These are phyloP conservation scores for Lordiphosa stackelbergi DNA, from an alignment of 1,140 invertebrate species.

Conservation along the genomic window DNA sequence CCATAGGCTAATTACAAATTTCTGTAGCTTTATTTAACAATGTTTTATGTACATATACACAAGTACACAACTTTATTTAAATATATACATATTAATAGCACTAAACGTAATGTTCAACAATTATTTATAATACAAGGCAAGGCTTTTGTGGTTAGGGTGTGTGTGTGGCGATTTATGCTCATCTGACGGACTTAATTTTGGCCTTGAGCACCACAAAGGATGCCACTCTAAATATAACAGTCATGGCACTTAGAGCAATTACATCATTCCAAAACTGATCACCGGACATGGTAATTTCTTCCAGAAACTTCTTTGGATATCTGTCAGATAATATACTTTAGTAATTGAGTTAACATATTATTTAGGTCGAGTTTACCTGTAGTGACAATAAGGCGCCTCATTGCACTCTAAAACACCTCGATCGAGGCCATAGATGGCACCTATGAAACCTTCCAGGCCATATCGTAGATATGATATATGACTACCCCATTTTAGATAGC, in stretches of 20 bases:
- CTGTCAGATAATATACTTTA: slow-evolving; percentile 55
- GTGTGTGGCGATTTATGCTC: slow-evolving; percentile 8
- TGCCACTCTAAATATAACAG: slow-evolving; percentile 83
- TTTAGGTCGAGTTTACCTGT: slow-evolving; percentile 78
- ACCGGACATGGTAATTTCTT: slow-evolving; percentile 87
- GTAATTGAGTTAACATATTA: background rate
- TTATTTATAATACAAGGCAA: slow-evolving; percentile 84
- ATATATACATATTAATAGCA: slow-evolving; percentile 79
- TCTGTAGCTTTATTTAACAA: slow-evolving; percentile 58
- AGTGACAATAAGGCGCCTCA: slow-evolving; percentile 84
- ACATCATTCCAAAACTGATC: slow-evolving; percentile 92
- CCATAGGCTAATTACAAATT: slow-evolving; percentile 27
- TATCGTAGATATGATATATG: slow-evolving; percentile 93
- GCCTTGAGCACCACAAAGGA: slow-evolving; percentile 86
- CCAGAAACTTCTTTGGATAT: slow-evolving; percentile 85
- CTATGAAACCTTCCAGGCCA: slow-evolving; percentile 89
- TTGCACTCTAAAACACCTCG: slow-evolving; percentile 82
- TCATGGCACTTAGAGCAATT: slow-evolving; percentile 83
- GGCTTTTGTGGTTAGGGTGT: slow-evolving; percentile 8
- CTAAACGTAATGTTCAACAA: slow-evolving; percentile 87
- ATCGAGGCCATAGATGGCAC: slow-evolving; percentile 89
- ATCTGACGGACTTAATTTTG: slow-evolving; percentile 71
- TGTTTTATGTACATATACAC: slow-evolving; percentile 37
- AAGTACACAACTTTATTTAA: slow-evolving; percentile 79
- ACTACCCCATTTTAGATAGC: slow-evolving; percentile 90